Percentiles rank a stretch among this genome's conserved stretches.
Evolutionary conservation across 1,140 invertebrate species (phyloP).

Genomic region (Papilio dardanus): DNA sequence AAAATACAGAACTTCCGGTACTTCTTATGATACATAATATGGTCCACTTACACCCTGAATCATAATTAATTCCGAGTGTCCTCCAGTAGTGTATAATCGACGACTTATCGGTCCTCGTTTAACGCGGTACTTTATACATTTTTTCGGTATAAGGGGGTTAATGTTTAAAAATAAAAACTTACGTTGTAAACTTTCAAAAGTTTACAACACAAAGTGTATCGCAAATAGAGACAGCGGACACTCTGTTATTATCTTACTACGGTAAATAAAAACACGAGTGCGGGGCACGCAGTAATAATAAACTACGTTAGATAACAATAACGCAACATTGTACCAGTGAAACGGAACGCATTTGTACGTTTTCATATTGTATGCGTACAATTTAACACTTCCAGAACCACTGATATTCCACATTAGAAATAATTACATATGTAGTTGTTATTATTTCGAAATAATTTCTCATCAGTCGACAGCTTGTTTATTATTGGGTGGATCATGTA

Average conservation of each 20-base stretch:
- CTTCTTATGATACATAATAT: too few relatives aligned
- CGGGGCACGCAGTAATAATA: conserved; percentile 29
- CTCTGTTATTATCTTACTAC: conserved; percentile 7
- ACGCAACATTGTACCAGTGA: conserved; percentile 2
- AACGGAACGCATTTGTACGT: background rate
- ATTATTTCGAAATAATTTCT: background rate
- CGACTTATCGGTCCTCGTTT: too few relatives aligned
- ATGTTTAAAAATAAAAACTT: background rate
- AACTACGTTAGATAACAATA: conserved; percentile 32
- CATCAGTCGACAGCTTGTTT: background rate
- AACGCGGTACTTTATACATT: too few relatives aligned
- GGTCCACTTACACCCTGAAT: too few relatives aligned
- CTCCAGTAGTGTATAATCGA: too few relatives aligned
- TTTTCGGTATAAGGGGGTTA: background rate
- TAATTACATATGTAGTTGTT: background rate
- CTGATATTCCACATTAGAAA: too few relatives aligned
- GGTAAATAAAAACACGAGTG: conserved; percentile 14
- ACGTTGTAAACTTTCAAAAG: too few relatives aligned
- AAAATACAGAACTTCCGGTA: too few relatives aligned
- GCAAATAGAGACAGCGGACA: background rate
- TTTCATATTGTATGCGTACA: background rate
- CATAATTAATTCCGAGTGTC: too few relatives aligned
- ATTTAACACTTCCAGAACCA: too few relatives aligned
- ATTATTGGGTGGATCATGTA: background rate
- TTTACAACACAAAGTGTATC: conserved; percentile 22